Evolutionary conservation across 2,113 vertebrate genomes (phyloP).

Genomic region (Varanus salvator): DNA sequence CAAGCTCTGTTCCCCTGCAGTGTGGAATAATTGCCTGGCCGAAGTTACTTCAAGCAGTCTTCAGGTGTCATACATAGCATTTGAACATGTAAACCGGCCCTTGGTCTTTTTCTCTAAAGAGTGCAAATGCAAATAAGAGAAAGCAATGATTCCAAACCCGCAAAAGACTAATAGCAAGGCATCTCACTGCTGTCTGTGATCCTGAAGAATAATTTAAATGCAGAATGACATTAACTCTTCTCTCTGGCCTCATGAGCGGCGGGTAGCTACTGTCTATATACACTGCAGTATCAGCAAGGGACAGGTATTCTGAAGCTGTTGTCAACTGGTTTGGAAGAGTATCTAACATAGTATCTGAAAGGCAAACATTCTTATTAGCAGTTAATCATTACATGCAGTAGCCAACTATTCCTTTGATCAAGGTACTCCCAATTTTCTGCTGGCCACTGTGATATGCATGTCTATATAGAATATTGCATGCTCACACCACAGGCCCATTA

Average conservation of each 20-base stretch:
- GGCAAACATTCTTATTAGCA: conserved; percentile 26
- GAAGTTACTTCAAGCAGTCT: not conserved
- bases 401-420: not conserved
- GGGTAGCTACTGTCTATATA: conserved; percentile 80
- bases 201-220: conserved; percentile 79
- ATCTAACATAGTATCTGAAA: conserved; percentile 71
- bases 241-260: conserved; percentile 73
- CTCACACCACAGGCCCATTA: not conserved
- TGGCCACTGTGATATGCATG: not conserved
- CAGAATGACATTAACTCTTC: conserved; percentile 79
- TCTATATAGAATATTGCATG: not conserved
- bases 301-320: conserved; percentile 68
- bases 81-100: not conserved
- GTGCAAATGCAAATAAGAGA: not conserved
- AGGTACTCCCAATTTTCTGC: not conserved
- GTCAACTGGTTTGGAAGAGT: conserved; percentile 74
- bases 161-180: not conserved
- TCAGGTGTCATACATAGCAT: not conserved
- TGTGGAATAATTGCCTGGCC: no score
- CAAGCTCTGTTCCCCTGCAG: not conserved
- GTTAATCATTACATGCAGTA: conserved; percentile 10
- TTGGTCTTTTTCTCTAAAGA: not conserved
- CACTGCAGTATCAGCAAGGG: conserved; percentile 73
- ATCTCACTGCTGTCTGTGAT: conserved; percentile 61
- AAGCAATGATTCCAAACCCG: not conserved